Percentiles rank a stretch among this genome's conserved stretches.
These are phyloP conservation scores for Albula goreensis DNA, from an alignment of 2,113 vertebrate genomes.

Conservation along the genomic window DNA sequence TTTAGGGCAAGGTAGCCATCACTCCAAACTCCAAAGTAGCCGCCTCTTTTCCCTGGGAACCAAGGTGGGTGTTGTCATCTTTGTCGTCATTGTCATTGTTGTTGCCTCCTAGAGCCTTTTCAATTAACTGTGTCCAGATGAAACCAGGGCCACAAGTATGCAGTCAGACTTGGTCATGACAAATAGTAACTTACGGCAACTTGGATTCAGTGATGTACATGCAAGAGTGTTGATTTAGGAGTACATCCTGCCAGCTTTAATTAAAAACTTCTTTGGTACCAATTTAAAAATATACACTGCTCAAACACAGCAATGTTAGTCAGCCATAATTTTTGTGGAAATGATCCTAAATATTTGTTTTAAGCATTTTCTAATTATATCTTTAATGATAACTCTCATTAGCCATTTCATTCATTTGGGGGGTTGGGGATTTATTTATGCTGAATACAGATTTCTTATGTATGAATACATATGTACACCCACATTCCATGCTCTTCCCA, in stretches of 20 bases:
- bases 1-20: neutral
- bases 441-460: too few species aligned
- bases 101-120: neutral
- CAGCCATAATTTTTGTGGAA: neutral
- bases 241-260: neutral
- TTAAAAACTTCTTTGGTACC: neutral
- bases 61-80: neutral
- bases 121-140: too few species aligned
- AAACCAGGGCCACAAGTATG: neutral
- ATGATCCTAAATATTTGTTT: neutral
- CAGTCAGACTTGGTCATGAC: neutral
- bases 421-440: too few species aligned
- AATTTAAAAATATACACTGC: neutral
- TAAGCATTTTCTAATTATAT: neutral
- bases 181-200: neutral
- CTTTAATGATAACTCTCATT: neutral
- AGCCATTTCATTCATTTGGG: too few species aligned
- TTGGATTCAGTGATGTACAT: neutral
- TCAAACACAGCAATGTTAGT: too few species aligned
- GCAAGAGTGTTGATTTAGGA: neutral
- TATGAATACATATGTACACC: too few species aligned
- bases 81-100: neutral
- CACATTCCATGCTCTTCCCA: too few species aligned
- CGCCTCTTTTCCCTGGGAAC: neutral
- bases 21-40: neutral